phyloP scores from a whole-genome alignment of 2,113 vertebrate species.

The Fregata magnificens region DNA sequence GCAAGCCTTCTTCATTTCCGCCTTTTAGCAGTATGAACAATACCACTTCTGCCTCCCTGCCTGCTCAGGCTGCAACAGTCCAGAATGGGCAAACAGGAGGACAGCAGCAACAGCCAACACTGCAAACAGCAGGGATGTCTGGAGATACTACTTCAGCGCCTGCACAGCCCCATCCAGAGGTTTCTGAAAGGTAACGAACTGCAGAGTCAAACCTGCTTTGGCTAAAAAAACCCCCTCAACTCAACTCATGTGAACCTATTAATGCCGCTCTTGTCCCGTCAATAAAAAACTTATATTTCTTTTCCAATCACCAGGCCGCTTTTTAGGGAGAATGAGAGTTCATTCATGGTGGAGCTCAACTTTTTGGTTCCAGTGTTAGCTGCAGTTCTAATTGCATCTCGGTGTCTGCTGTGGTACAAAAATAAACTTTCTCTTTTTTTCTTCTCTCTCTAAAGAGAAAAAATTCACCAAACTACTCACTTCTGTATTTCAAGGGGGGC shows the following conservation, averaged over 20 bases:
- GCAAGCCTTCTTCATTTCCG: constrained; percentile 87
- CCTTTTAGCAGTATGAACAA: constrained; percentile 83
- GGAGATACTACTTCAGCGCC: constrained; percentile 80
- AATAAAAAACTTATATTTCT: neutral
- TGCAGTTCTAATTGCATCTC: neutral
- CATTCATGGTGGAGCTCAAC: neutral
- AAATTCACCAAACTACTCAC: neutral
- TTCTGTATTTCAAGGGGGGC: neutral
- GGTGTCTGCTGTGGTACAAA: neutral
- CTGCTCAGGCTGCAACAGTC: constrained; percentile 74
- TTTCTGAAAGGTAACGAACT: constrained; percentile 89
- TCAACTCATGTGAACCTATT: rapidly evolving
- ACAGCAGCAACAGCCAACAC: constrained; percentile 73
- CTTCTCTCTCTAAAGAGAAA: neutral
- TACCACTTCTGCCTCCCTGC: constrained; percentile 68
- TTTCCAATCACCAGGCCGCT: neutral
- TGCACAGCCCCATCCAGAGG: constrained; percentile 83
- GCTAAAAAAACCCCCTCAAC: neutral
- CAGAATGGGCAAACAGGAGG: constrained; percentile 85
- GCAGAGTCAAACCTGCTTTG: neutral
- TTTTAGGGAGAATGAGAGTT: neutral
- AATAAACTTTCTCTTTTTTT: neutral
- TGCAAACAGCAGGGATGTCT: constrained; percentile 77
- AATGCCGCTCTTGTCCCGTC: rapidly evolving
- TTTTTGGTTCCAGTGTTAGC: neutral